Conservation (phyloP, 2,888 invertebrate genomes). For the Rosalia funebris region DNA sequence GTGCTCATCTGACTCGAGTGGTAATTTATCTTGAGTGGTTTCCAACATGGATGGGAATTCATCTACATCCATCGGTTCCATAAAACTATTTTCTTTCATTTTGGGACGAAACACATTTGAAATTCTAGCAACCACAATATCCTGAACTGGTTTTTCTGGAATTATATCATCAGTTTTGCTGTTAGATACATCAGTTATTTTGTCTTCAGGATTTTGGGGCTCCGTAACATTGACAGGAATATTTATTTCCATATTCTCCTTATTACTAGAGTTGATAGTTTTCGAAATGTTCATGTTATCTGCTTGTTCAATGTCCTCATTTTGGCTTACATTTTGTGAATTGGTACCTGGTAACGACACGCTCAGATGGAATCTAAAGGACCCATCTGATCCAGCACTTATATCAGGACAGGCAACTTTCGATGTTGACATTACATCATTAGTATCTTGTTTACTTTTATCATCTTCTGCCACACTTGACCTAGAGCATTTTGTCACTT, state of each 20-base stretch:
- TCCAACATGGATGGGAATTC: constrained; percentile 22
- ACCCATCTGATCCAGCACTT: constrained; percentile 38
- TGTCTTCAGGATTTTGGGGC: neutral
- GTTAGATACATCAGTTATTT: constrained; percentile 4
- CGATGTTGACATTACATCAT: neutral
- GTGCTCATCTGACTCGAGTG: neutral
- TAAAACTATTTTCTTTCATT: constrained; percentile 39
- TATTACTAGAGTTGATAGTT: constrained; percentile 39
- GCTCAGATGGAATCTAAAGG: constrained; percentile 36
- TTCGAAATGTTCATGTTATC: constrained; percentile 35
- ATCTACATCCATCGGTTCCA: constrained; percentile 49
- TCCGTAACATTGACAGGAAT: neutral
- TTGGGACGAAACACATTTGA: constrained; percentile 45
- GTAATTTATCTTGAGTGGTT: neutral
- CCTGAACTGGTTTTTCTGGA: constrained; percentile 10
- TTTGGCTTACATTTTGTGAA: constrained; percentile 13
- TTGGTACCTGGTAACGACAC: constrained; percentile 12
- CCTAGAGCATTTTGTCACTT: neutral
- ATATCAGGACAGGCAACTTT: constrained; percentile 1
- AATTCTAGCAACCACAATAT: constrained; percentile 29
- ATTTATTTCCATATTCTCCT: constrained; percentile 35
- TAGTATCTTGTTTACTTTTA: too few species aligned
- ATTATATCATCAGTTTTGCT: neutral
- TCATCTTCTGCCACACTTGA: neutral
- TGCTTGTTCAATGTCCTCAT: constrained; percentile 15